Percentiles rank a stretch among this genome's conserved stretches.
phyloP scores from a whole-genome alignment of 2,113 vertebrate genomes.

The Lathamus discolor region DNA sequence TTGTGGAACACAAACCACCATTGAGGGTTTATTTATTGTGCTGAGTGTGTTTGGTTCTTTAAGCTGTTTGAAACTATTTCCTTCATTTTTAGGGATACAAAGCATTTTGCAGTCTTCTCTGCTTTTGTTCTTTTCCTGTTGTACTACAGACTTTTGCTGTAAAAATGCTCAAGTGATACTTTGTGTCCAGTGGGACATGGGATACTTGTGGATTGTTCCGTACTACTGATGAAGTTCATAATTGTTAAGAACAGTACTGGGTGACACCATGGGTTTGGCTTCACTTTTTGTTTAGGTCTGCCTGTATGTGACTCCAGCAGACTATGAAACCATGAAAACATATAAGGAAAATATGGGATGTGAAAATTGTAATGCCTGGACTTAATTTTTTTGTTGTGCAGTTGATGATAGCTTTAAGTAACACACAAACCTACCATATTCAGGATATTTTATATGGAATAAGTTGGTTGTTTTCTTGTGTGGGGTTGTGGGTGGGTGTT shows the following conservation, averaged over 20 bases:
- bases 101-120: neutral
- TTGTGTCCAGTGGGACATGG: neutral
- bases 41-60: neutral
- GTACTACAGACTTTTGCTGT: neutral
- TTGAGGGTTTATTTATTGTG: neutral
- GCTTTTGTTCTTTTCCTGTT: neutral
- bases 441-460: neutral
- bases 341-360: neutral
- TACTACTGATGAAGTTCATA: neutral
- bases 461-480: neutral
- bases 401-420: neutral
- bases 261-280: neutral
- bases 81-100: neutral
- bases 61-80: neutral
- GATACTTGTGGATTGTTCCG: neutral
- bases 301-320: neutral
- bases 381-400: neutral
- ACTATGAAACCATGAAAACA: neutral
- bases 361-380: neutral
- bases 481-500: neutral
- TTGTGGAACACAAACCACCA: neutral
- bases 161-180: neutral
- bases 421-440: no score
- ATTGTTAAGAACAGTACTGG: neutral
- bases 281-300: neutral